Percentiles rank a stretch among this genome's conserved stretches.
phyloP scores from a whole-genome alignment of 2,113 vertebrate species.

The Bothrops jararaca region DNA sequence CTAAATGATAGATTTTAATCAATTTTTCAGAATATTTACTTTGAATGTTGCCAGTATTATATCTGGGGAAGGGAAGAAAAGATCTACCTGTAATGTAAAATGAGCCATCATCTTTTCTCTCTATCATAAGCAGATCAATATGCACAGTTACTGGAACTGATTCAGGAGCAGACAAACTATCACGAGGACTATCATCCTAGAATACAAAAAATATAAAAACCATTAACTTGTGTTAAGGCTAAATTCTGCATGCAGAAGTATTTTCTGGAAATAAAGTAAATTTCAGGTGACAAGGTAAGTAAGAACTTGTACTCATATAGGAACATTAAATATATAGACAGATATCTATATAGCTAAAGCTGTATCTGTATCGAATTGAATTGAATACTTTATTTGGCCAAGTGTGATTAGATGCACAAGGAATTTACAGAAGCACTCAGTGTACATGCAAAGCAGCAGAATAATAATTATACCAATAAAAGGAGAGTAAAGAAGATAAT shows the following conservation, averaged over 20 bases:
- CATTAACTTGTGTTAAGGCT: background rate
- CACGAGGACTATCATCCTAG: slow-evolving; percentile 86
- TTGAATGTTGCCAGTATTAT: background rate
- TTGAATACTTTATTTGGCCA: too few relatives aligned
- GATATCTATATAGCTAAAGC: too few relatives aligned
- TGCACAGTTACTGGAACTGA: slow-evolving; percentile 78
- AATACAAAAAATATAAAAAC: slow-evolving; percentile 25
- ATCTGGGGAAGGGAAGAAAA: background rate
- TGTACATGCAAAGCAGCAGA: background rate
- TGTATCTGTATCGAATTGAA: too few relatives aligned
- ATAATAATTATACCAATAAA: background rate
- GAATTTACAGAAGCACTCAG: background rate
- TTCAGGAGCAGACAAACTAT: slow-evolving; percentile 70
- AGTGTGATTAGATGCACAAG: background rate
- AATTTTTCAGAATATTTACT: background rate
- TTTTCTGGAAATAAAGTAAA: background rate
- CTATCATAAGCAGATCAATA: slow-evolving; percentile 86
- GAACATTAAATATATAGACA: background rate
- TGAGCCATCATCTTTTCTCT: slow-evolving; percentile 87
- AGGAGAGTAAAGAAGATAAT: background rate
- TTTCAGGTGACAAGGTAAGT: background rate
- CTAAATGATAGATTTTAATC: background rate
- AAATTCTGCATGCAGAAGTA: background rate
- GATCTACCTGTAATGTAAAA: slow-evolving; percentile 88
- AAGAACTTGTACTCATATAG: background rate